Conservation (phyloP, 1,140 invertebrate genomes). For the Drosophila nebulosa region DNA sequence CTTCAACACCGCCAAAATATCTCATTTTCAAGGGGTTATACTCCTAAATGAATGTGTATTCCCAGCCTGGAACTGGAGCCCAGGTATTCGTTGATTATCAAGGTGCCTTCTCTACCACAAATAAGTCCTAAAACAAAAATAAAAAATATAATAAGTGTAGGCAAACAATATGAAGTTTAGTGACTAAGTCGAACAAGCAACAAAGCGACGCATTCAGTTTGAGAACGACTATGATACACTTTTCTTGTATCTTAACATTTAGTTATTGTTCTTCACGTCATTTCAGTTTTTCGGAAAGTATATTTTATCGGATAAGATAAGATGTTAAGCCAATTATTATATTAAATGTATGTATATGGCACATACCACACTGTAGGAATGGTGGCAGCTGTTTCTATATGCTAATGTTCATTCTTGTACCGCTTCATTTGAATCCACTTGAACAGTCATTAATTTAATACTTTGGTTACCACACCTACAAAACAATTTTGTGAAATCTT, state of each 20-base stretch:
- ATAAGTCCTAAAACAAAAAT: constrained; percentile 34
- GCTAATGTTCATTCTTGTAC: no score
- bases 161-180: constrained; percentile 27
- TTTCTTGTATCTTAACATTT: neutral
- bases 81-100: neutral
- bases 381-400: no score
- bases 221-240: neutral
- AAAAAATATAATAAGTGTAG: neutral
- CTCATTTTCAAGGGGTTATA: constrained; percentile 35
- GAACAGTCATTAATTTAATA: constrained; percentile 4
- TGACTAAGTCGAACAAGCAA: constrained; percentile 21
- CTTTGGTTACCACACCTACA: neutral
- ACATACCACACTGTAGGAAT: no score
- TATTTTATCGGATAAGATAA: no score
- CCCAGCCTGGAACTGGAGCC: constrained; percentile 2
- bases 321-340: no score
- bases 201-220: neutral
- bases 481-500: constrained; percentile 40
- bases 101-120: neutral
- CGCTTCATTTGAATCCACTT: no score
- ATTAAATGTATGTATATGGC: no score
- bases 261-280: neutral
- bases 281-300: no score
- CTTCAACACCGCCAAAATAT: constrained; percentile 70
- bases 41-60: neutral